Base-by-base conservation (phyloP, 2,888 invertebrate species). In the Agrilus biguttatus region DNA sequence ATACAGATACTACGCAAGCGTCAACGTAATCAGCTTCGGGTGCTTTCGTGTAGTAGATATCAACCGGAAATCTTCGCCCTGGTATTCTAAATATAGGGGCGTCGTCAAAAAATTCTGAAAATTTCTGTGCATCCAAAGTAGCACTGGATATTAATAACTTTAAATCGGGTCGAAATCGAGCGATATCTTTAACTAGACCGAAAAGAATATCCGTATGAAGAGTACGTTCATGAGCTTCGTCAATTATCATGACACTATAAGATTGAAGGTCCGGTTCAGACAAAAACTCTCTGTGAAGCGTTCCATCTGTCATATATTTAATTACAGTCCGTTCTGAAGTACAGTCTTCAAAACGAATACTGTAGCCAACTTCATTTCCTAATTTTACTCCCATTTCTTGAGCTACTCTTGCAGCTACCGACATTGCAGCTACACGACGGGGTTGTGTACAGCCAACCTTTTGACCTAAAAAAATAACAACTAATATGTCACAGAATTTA, bases 301-400 rank as follows among this genome's bases (percentile, higher is more conserved):
- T 98, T 57, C 98, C 98, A 68, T 98, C 98, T 28, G 98, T 98
- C 97, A 98, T 97, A 61, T 98, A 98, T 66, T 98, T 98, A 39
- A 98, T 78, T 14, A 91, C 73, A 7, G 98, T 99, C 52, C 95
- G 74, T 63, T 97, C 96, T 3, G 95, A 95, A 1, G 97, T 97
- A 61, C 97, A 98, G 63, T 99, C 98, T 70, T 98, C 98, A 71
- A 99, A 99, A 54, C 98, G 77, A 57, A 99, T 98, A 50, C 84
- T 83, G 54, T 85, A 85, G 5, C 85, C 84, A 39, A 89, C 89
- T 71, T 89, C 88, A 64, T 87, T 88, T 40, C 97, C 98, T 28
- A 98, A 71, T 69, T 97, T 98, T 0, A 90, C 87, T 51, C 80
- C 79, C 89, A 97, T 91, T 75, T 99, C 98, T 62, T 97, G 89